Evolutionary conservation across 2,888 invertebrate genomes (phyloP).

Genomic region (Laspeyria flexula): DNA sequence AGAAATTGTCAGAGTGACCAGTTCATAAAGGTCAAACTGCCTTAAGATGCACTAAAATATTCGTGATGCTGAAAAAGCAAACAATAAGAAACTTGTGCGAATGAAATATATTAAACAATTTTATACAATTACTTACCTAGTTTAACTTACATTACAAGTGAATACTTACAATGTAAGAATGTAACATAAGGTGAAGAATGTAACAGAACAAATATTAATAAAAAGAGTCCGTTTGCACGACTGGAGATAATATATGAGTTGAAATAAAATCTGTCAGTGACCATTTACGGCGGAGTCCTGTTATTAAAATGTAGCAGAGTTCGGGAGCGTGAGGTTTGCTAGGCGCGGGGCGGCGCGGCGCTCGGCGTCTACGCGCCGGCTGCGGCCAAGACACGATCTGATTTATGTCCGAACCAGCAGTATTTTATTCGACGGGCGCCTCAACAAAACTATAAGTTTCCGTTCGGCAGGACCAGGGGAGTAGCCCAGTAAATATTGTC

Average conservation of each 20-base stretch:
- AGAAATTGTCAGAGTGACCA: too few relatives aligned
- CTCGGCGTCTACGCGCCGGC: conserved; percentile 74
- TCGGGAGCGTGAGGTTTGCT: conserved; percentile 23
- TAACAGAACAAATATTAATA: conserved; percentile 59
- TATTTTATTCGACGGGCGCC: conserved; percentile 85
- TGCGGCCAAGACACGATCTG: conserved; percentile 78
- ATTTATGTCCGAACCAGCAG: conserved; percentile 83
- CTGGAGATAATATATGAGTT: conserved; percentile 75
- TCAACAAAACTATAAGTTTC: conserved; percentile 86
- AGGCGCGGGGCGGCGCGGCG: conserved; percentile 35
- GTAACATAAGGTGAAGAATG: conserved; percentile 7
- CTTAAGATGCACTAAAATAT: too few relatives aligned
- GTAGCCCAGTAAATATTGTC: conserved; percentile 84
- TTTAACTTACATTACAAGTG: neutral
- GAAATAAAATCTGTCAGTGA: conserved; percentile 83
- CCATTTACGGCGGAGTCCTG: conserved; percentile 78
- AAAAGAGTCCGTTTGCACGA: conserved; percentile 65
- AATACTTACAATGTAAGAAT: neutral
- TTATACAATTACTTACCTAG: too few relatives aligned
- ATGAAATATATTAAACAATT: too few relatives aligned
- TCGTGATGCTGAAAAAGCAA: too few relatives aligned
- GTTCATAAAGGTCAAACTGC: too few relatives aligned
- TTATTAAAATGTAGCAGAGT: conserved; percentile 83
- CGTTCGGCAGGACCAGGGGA: conserved; percentile 83
- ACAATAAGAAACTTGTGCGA: too few relatives aligned